Evolutionary conservation across 2,888 invertebrate genomes (phyloP).

Genomic region (Zygogramma bicolorata): DNA sequence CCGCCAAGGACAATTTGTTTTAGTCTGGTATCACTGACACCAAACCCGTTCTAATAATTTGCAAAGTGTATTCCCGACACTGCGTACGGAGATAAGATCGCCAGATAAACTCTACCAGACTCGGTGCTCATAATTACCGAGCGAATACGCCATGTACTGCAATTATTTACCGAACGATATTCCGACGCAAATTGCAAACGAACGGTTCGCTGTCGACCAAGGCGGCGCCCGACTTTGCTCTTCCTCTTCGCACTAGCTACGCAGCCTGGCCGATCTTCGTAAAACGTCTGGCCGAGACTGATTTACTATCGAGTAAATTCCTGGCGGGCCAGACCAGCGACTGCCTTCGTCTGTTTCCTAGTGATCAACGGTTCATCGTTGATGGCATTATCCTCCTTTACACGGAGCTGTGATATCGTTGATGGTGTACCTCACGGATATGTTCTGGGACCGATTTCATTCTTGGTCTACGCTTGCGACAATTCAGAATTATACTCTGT

Average conservation of each 20-base stretch:
- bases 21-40: not conserved
- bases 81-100: not conserved
- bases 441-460: too few species aligned
- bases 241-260: conserved; percentile 9
- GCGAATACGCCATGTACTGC: conserved; percentile 8
- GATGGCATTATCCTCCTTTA: not conserved
- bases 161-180: conserved; percentile 8
- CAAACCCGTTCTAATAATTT: not conserved
- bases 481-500: too few species aligned
- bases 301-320: conserved; percentile 19
- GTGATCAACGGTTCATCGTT: conserved; percentile 25
- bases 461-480: too few species aligned
- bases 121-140: conserved; percentile 1
- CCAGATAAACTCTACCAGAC: not conserved
- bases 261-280: not conserved
- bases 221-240: not conserved
- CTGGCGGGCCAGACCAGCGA: conserved; percentile 19
- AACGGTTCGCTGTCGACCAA: not conserved
- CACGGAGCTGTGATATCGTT: too few species aligned
- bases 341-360: conserved; percentile 31
- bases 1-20: not conserved
- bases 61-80: not conserved
- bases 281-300: conserved; percentile 3
- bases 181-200: conserved; percentile 7
- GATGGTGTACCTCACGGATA: too few species aligned